A percentile compares a stretch with the other conserved stretches of the same genome.
Evolutionary conservation across 2,888 invertebrate species (phyloP).

Genomic region (Melinaea menophilus): DNA sequence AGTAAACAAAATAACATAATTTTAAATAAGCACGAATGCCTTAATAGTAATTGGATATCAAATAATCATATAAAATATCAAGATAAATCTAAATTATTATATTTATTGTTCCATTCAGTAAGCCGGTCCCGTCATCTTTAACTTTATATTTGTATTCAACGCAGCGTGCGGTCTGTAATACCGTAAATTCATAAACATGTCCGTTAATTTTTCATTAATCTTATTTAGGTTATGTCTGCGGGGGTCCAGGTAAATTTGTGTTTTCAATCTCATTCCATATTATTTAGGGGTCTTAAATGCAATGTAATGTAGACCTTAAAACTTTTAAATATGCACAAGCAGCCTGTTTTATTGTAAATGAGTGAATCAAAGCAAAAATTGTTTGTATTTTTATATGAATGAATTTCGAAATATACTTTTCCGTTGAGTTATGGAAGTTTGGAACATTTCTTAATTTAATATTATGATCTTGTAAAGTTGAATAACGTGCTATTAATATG

Average conservation of each 20-base stretch:
- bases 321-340: constrained; percentile 7
- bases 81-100: not conserved
- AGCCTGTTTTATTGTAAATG: constrained; percentile 18
- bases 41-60: not conserved
- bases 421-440: constrained; percentile 9
- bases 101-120: not conserved
- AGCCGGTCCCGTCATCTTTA: constrained; percentile 7
- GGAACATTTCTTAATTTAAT: constrained; percentile 1
- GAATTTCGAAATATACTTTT: constrained; percentile 10
- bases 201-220: constrained; percentile 25
- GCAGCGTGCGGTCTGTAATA: constrained; percentile 10
- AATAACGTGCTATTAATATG: not conserved
- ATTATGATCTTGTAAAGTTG: constrained; percentile 3
- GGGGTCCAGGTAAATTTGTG: not conserved
- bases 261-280: constrained; percentile 4
- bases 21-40: too few relatives aligned
- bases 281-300: constrained; percentile 3
- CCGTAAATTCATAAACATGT: constrained; percentile 14
- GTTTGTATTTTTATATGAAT: constrained; percentile 13
- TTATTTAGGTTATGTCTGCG: constrained; percentile 19
- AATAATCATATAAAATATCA: not conserved
- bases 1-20: too few relatives aligned
- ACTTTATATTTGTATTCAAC: constrained; percentile 15
- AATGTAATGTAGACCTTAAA: not conserved
- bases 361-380: constrained; percentile 14